Evolutionary conservation across 2,797 vertebrate species (phyloP), one percentile per base, ranked within the genome.

Genomic region (Pipistrellus kuhlii): DNA sequence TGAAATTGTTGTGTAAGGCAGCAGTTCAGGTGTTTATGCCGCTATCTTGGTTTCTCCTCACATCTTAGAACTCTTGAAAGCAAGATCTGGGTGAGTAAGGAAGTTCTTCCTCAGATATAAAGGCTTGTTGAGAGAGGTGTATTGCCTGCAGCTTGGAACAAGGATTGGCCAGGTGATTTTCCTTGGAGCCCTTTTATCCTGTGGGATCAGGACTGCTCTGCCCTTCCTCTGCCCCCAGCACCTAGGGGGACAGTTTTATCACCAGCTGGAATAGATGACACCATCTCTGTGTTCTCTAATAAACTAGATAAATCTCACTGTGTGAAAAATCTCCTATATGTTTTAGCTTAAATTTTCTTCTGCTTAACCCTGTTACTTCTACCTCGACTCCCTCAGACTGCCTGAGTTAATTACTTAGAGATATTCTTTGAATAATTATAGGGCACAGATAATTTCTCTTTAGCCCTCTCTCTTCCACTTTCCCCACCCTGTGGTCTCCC

Each of bases 311-410:
- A 59, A 44, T 88, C 59, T 96, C 73, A 64, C n/a, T 77, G 51
- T 88, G 77, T 62, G 41, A 90, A 88, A 91, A 92, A 77, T 48
- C 27, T 91, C n/a, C 83, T 66, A 30, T 87, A 53, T 62, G 35
- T 76, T 85, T 95, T 93, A 96, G 82, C 59, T 38, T 96, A 89
- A 92, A 95, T 86, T 93, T 95, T 75, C 80, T 86, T 94, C 85
- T 95, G 87, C 85, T 94, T 96, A 95, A 93, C 95, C 84, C 69
- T 93, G 69, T 86, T 95, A 73, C 59, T 93, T 83, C 85, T 81
- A 69, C 78, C 83, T 92, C 48, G 21, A n/a, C 75, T 90, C 66
- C 30, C 69, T 95, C 85, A 81, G 48, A 86, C 41, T 83, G 53
- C 84, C 84, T 68, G 87, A 97, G 83, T 96, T 85, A 90, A 51